Base-by-base conservation (phyloP, 2,888 invertebrate genomes). In the Cyrtodaria siliqua region DNA sequence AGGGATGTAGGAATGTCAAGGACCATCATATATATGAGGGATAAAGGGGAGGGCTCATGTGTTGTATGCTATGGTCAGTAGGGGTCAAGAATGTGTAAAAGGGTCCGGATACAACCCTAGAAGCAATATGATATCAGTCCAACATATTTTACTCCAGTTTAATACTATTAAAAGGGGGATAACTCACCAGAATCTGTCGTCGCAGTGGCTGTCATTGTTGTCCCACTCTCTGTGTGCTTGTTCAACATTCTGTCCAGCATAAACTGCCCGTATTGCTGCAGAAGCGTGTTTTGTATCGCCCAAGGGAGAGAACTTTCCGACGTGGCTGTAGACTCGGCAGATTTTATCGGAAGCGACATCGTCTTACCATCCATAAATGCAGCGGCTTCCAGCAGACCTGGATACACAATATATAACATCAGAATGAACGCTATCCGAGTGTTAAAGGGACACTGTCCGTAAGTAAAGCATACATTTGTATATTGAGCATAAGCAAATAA, bases 251-350 rank as follows among this genome's bases (percentile, higher is more conserved):
- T 73, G 55, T 81, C 81, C 53, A 81, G 47, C 77, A 81, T 77
- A 20, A 77, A 59, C 56, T 81, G 81, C 1, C 81, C 81, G 38
- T 81, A 81, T 40, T 77, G 81, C 57, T 81, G 81, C 24, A 81
- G 42, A 14, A 81, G 29, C 16, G 63, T 55, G 47, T 72, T 71
- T 52, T 68, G 78, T 33, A 78, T 70, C 14, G 77, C 74, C 81
- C 81, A 81, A 1, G 81, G 71, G 20, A 77, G 62, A 6, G 73
- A 73, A 50, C 62, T 59, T 16, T 63, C 69, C 9, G 59, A n/a
- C 1, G 47, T 38, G 12, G 56, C 16, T 16, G 53, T n/a, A 33
- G 61, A 33, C 3, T 79, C 78, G 16, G 55, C 47, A 23, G 69
- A 26, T 33, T 74, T 79, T n/a, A 70, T 49, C 3, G 75, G 75